Evolutionary conservation across 2,888 invertebrate genomes (phyloP).

Genomic region (Lepidochrysops patricia): DNA sequence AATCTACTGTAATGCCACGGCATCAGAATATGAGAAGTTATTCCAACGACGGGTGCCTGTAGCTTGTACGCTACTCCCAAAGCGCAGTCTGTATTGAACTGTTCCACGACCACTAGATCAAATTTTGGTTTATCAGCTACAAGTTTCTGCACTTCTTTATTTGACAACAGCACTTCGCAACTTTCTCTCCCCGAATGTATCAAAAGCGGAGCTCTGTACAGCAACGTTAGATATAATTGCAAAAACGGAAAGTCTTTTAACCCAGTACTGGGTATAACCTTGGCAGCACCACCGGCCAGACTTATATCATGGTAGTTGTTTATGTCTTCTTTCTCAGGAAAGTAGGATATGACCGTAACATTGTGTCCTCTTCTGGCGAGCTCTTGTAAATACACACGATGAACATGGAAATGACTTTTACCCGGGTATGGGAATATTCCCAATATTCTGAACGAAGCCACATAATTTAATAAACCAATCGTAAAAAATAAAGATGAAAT

Average conservation of each 20-base stretch:
- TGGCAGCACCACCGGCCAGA: conserved; percentile 40
- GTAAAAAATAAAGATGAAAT: neutral
- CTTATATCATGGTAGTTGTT: conserved; percentile 76
- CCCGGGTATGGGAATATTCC: conserved; percentile 37
- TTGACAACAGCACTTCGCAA: conserved; percentile 50
- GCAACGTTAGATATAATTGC: conserved; percentile 35
- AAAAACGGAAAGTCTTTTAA: conserved; percentile 34
- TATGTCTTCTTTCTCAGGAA: conserved; percentile 61
- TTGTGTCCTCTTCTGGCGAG: conserved; percentile 78
- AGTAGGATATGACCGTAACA: conserved; percentile 79
- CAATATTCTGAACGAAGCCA: neutral
- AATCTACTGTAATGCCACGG: conserved; percentile 75
- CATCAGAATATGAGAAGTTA: conserved; percentile 74
- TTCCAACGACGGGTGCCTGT: conserved; percentile 73
- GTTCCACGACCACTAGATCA: conserved; percentile 80
- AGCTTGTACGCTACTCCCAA: conserved; percentile 78
- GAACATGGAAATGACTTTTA: conserved; percentile 81
- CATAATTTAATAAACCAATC: neutral
- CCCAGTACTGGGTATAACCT: neutral
- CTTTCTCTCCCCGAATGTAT: conserved; percentile 33
- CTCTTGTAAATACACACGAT: conserved; percentile 73
- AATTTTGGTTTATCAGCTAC: conserved; percentile 66
- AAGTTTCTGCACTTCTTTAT: conserved; percentile 47
- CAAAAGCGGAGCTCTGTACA: conserved; percentile 19
- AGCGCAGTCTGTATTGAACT: conserved; percentile 82